Evolutionary conservation across 2,888 invertebrate species (phyloP), one percentile per base, ranked within the genome.

Genomic region (Pandemis cinnamomeana): DNA sequence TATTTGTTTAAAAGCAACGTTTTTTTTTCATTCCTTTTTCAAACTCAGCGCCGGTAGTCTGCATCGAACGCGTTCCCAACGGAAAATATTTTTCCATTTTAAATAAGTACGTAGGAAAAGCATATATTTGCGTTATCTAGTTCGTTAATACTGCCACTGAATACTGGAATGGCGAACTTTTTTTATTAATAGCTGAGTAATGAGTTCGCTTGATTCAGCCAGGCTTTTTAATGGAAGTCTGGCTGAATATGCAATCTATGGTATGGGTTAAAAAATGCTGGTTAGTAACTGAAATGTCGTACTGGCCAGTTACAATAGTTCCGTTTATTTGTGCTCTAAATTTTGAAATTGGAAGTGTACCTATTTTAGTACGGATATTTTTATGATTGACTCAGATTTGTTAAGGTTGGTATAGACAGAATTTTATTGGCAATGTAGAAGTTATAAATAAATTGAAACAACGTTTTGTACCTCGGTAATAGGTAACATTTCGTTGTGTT

Each of bases 41-140:
- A 70, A 67, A 48, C 20, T 67, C 70, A 81, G 58, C 46, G 67
- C 36, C 76, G 11, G 66, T 77, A 71, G 63, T 78, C 63, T 74
- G 55, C 72, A 20, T 36, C 42, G 51, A 44, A 62, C 41, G 77
- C 78, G 83, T 80, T 83, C 86, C 86, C 87, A 84, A 85, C 89
- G 89, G 90, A 91, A 91, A 92, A 92, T 90, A 91, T 92, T 92
- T 91, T 91, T 91, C 91, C 91, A 92, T 93, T 92, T 93, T 89
- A 92, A 93, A 92, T 92, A 92, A 89, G 89, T 89, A 85, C 69
- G 73, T 83, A 86, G 85, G 87, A 86, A 87, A 89, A 89, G 85
- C 89, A 92, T 92, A 92, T 91, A 92, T 92, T 90, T 86, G 82
- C 88, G 89, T 92, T 93, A 93, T 92, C 92, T 91, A 86, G 89